Base-by-base conservation (phyloP, 2,113 vertebrate species). In the Nothoprocta perdicaria region DNA sequence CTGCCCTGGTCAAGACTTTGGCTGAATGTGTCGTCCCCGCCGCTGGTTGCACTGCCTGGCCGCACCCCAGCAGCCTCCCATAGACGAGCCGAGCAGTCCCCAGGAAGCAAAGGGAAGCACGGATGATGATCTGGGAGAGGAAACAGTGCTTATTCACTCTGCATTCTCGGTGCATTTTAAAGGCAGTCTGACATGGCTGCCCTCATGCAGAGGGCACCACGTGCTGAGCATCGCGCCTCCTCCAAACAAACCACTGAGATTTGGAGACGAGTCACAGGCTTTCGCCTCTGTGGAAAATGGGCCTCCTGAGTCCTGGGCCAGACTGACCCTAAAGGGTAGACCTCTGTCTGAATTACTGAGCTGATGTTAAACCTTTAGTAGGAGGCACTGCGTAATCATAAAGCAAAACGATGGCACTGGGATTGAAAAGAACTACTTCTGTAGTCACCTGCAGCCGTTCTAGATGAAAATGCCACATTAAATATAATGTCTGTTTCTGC, bases 391-490 rank as follows among this genome's bases (percentile, higher is more conserved):
- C 18, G 24, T 43, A 16, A 75, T 61, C 63, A 67, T 72, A 77
- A 14, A 29, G 10, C 6, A 21, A 46, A 52, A 57, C 74, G 79
- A 46, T 5, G 3, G 31, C 17, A 89, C 81, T 90, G 80, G 79
- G 81, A 81, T 84, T 9, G 31, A 50, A 3, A 8, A 87, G 29
- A 43, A 6, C 66, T 2, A 83, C 52, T 35, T 80, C 82, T 71
- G 60, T n/a, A 91, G 48, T 62, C 71, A 82, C 43, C 80, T 66
- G 35, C 78, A 90, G 78, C 88, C 87, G 73, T 8, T 57, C 46
- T 82, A 82, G 80, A 89, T 94, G 16, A 4, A 41, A 76, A 69
- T 29, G 73, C 80, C 58, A 6, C 19, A 72, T 63, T 62, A 75
- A 91, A 80, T 3, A 1, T 46, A n/a, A 7, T 45, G 46, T 80